Percentiles rank a stretch among this genome's conserved stretches.
Evolutionary conservation across 2,888 invertebrate genomes (phyloP).

Genomic region (Diploptera punctata): DNA sequence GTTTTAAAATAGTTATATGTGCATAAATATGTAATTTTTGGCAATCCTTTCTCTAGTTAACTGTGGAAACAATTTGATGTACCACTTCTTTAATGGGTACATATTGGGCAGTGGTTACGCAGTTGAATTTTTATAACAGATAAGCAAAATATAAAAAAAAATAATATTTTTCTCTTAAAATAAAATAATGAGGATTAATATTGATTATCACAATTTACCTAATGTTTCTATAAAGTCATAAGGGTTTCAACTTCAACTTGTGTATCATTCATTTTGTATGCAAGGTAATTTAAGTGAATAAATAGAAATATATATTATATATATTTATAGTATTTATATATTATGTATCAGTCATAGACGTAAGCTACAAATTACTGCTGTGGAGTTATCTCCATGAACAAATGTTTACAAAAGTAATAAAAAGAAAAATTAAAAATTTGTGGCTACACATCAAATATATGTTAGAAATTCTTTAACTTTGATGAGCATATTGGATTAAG

Average conservation of each 20-base stretch:
- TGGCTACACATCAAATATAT: not conserved
- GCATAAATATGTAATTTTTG: slow-evolving; percentile 18
- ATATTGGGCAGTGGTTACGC: slow-evolving; percentile 37
- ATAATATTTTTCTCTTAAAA: slow-evolving; percentile 17
- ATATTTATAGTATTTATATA: too few species aligned
- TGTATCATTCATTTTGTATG: too few species aligned
- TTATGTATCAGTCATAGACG: too few species aligned
- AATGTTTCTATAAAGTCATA: slow-evolving; percentile 4
- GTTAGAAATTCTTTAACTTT: not conserved
- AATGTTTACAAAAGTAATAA: not conserved
- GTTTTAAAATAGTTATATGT: slow-evolving; percentile 26
- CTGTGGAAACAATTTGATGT: slow-evolving; percentile 26
- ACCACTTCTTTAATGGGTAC: slow-evolving; percentile 30
- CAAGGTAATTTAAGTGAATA: too few species aligned
- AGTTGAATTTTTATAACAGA: slow-evolving; percentile 30
- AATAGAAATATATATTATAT: too few species aligned
- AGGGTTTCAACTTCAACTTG: not conserved
- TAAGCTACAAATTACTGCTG: too few species aligned
- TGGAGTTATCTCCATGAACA: slow-evolving; percentile 6
- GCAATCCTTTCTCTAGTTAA: slow-evolving; percentile 28
- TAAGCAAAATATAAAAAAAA: slow-evolving; percentile 26
- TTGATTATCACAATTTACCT: slow-evolving; percentile 13
- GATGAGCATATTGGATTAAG: not conserved
- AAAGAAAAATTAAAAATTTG: not conserved
- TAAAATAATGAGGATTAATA: slow-evolving; percentile 14